Evolutionary conservation across 2,888 invertebrate genomes (phyloP).

Genomic region (Agrotis ipsilon): DNA sequence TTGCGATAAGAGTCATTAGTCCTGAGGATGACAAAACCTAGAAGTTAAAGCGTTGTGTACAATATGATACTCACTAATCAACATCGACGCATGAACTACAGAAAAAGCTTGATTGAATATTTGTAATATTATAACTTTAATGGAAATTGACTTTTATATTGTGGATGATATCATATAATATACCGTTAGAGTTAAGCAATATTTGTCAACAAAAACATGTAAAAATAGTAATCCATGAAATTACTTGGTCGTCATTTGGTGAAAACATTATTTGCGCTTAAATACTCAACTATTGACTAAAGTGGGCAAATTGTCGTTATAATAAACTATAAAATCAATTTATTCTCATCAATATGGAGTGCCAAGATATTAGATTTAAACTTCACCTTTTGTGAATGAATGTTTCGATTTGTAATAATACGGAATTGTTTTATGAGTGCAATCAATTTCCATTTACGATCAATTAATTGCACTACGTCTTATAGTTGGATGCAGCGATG

Average conservation of each 20-base stretch:
- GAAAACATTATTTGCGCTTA: background rate
- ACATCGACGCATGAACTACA: slow-evolving; percentile 7
- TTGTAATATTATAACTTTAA: slow-evolving; percentile 38
- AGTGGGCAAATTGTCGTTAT: background rate
- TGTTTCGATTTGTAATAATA: slow-evolving; percentile 32
- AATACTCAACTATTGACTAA: background rate
- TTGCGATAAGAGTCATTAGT: slow-evolving; percentile 41
- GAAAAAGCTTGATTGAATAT: slow-evolving; percentile 52
- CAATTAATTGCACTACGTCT: slow-evolving; percentile 52
- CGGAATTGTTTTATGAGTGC: slow-evolving; percentile 41
- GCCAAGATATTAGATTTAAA: background rate
- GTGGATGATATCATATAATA: slow-evolving; percentile 25
- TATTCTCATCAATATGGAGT: background rate
- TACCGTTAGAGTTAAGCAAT: slow-evolving; percentile 4
- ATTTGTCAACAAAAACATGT: background rate
- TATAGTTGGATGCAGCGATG: slow-evolving; percentile 37
- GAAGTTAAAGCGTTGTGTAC: slow-evolving; percentile 11
- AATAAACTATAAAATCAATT: background rate
- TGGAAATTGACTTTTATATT: slow-evolving; percentile 18
- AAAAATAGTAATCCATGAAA: no score
- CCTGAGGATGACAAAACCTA: slow-evolving; percentile 49
- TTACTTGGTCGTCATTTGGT: background rate
- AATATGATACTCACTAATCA: slow-evolving; percentile 53
- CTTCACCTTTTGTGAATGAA: slow-evolving; percentile 4
- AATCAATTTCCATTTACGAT: slow-evolving; percentile 56